A percentile compares a stretch with the other conserved stretches of the same genome.
These are phyloP conservation scores for Stegophylla sp. DNA, from an alignment of 2,888 invertebrate species.

Conservation along the genomic window DNA sequence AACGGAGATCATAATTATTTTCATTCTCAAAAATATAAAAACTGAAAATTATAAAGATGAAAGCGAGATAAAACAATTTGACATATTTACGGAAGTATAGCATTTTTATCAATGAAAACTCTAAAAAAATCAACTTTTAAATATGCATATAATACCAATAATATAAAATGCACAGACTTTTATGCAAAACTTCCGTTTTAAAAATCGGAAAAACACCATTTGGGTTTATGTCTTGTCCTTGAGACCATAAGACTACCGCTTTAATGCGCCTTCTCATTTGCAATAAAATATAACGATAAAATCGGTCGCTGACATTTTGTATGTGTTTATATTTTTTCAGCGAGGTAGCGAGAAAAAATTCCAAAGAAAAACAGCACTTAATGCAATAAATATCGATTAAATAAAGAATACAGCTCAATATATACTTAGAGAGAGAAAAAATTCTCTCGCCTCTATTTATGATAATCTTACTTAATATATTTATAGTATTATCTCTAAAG, in stretches of 20 bases:
- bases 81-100: too few species aligned
- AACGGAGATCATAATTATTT: too few species aligned
- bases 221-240: conserved; percentile 38
- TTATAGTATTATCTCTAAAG: background rate
- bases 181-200: conserved; percentile 28
- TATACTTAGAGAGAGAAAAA: background rate
- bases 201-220: conserved; percentile 43
- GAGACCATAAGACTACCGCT: conserved; percentile 30
- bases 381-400: conserved; percentile 15
- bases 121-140: too few species aligned
- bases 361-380: background rate
- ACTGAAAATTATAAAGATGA: too few species aligned
- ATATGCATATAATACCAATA: background rate
- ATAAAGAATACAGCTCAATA: background rate
- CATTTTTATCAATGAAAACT: too few species aligned
- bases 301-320: conserved; percentile 39
- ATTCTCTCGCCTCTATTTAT: background rate
- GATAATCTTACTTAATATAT: background rate
- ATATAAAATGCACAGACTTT: background rate
- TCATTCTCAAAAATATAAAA: too few species aligned
- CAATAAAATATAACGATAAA: conserved; percentile 57
- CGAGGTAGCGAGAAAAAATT: background rate
- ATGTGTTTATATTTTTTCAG: conserved; percentile 36
- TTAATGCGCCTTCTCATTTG: conserved; percentile 55
- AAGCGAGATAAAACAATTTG: too few species aligned